Evolutionary conservation across 2,797 vertebrate genomes (phyloP).

Genomic region (Darevskia nairensis): DNA sequence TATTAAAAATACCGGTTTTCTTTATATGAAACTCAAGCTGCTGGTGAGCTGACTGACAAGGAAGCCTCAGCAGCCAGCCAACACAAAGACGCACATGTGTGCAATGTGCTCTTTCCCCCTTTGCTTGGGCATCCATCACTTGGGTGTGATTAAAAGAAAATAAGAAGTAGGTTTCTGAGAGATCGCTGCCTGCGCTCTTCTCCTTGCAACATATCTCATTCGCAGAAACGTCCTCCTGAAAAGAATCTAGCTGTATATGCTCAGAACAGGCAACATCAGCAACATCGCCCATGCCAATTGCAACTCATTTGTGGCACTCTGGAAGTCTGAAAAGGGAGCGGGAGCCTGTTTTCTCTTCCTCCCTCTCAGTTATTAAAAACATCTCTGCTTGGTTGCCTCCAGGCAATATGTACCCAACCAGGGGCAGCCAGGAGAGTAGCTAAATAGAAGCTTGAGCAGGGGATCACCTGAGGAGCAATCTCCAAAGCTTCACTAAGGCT

Average conservation of each 20-base stretch:
- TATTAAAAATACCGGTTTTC: background rate
- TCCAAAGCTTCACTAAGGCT: background rate
- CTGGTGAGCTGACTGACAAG: constrained; percentile 28
- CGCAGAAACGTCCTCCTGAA: background rate
- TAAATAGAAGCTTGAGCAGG: background rate
- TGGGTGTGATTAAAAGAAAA: background rate
- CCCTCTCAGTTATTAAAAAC: background rate
- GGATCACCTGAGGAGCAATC: too few species aligned
- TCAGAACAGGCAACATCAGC: background rate
- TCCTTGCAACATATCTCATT: background rate
- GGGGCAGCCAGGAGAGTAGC: background rate
- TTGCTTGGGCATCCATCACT: background rate
- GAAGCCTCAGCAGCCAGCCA: background rate
- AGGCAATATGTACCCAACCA: background rate
- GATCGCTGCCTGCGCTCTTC: background rate
- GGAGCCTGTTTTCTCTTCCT: background rate
- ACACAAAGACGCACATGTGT: background rate
- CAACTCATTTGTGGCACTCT: too few species aligned
- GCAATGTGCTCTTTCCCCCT: background rate
- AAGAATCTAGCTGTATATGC: background rate
- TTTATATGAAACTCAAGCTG: constrained; percentile 16
- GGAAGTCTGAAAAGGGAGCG: background rate
- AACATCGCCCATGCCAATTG: too few species aligned
- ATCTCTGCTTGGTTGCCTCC: background rate
- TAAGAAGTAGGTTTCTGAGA: background rate